phyloP scores from a whole-genome alignment of 2,797 vertebrate species.

The Microctenopoma lineatum region DNA sequence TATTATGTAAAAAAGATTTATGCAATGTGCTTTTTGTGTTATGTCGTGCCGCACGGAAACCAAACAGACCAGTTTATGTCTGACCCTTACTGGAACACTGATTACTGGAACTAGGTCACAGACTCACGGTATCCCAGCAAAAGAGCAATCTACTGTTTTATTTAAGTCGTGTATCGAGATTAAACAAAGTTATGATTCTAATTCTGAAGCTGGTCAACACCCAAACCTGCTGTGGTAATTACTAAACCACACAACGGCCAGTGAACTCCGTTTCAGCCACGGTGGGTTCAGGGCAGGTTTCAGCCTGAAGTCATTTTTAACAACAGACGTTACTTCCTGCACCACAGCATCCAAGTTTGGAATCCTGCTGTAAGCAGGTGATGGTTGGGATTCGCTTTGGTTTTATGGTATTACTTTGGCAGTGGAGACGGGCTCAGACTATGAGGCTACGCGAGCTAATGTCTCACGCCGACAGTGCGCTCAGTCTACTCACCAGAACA shows the following conservation, averaged over 20 bases:
- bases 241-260: conserved; percentile 33
- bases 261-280: conserved; percentile 30
- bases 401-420: conserved; percentile 25
- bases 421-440: conserved; percentile 7
- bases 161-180: no score
- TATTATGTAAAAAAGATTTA: no score
- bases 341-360: conserved; percentile 16
- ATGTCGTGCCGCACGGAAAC: no score
- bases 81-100: no score
- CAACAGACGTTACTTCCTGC: conserved; percentile 2
- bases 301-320: conserved; percentile 7
- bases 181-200: no score
- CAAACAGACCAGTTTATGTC: no score
- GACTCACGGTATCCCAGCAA: no score
- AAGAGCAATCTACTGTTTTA: no score
- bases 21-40: no score
- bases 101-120: no score
- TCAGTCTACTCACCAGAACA: no score
- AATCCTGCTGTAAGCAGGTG: conserved; percentile 18
- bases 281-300: conserved; percentile 12
- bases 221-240: not conserved
- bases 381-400: conserved; percentile 1
- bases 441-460: conserved; percentile 3
- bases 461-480: not conserved
- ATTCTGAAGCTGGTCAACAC: no score